phyloP scores from a whole-genome alignment of 2,113 vertebrate species.

The Potamarius usumacintae region DNA sequence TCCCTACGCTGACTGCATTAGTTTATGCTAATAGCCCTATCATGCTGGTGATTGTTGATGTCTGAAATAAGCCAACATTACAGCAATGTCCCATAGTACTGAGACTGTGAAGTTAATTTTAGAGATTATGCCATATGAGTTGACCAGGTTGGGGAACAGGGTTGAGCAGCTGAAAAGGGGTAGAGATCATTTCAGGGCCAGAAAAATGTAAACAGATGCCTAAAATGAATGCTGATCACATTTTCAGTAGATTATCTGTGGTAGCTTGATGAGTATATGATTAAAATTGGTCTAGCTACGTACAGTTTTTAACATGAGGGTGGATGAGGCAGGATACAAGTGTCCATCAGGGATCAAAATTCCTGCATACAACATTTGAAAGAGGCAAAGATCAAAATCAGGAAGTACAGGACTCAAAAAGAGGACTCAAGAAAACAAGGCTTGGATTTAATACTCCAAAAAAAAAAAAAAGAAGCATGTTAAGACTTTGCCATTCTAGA shows the following conservation, averaged over 20 bases:
- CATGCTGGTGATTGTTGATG: conserved; percentile 10
- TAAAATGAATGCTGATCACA: neutral
- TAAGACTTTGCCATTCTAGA: neutral
- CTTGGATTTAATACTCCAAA: neutral
- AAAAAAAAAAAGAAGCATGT: neutral
- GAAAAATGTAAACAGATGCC: neutral
- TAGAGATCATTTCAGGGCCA: neutral
- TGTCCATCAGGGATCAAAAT: neutral
- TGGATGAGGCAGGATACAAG: neutral
- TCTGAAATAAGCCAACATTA: conserved; percentile 16
- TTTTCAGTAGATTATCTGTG: neutral
- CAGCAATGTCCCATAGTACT: too few species aligned
- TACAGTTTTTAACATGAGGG: neutral
- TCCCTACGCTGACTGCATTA: conserved; percentile 54
- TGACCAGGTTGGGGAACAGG: neutral
- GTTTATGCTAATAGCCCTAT: conserved; percentile 56
- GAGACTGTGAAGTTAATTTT: neutral
- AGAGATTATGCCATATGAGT: neutral
- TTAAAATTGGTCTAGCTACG: neutral
- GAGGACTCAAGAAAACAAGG: neutral
- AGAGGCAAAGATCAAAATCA: neutral
- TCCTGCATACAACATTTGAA: too few species aligned
- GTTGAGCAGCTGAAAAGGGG: neutral
- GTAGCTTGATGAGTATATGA: neutral
- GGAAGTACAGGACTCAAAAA: neutral